Base-by-base conservation (phyloP, 1,140 invertebrate species). In the Anastrepha ludens region DNA sequence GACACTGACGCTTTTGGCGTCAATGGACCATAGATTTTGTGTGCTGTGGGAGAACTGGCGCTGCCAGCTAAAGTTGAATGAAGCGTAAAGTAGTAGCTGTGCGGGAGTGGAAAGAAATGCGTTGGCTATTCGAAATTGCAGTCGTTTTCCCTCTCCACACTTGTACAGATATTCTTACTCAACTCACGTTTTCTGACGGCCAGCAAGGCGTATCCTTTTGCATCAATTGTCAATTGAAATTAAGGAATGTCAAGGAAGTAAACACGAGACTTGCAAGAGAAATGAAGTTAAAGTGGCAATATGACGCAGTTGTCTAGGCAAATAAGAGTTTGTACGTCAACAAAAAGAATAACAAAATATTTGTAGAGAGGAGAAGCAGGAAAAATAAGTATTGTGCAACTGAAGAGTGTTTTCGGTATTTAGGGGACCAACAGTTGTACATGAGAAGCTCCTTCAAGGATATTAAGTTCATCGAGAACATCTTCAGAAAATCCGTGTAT, bases 171-270 rank as follows among this genome's bases (percentile, higher is more conserved):
- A 41, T 86, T 15, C 39, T 44, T 39, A 86, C 13, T 7, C 85
- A 44, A 62, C 58, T 86, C 85, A 86, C 58, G 74, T 81, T 81
- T 81, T n/a, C 20, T 20, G 44, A 15, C 17, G 47, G 3, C 44
- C 47, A 81, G 44, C 74, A 55, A 55, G 17, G 44, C 74, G 47
- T 55, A 81, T 55, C 44, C 20, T 81, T 81, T 58, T 81, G 47
- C 74, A 58, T 81, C 47, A 81, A 81, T 55, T 81, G 74, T 81
- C 74, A 81, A 81, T 58, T 81, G 74, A 74, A 74, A 74, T 74
- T 47, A 74, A 15, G 67, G 44, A 81, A 81, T 81, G 74, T 81
- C 74, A 81, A 81, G 74, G 17, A 81, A 81, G 67, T 55, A 58
- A 81, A 50, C n/a, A 58, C 2, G n/a, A 81, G 20, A 81, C 8